A percentile compares a stretch with the other conserved stretches of the same genome.
These are phyloP conservation scores for Pseudopipra pipra DNA, from an alignment of 2,113 vertebrate species.

Conservation along the genomic window DNA sequence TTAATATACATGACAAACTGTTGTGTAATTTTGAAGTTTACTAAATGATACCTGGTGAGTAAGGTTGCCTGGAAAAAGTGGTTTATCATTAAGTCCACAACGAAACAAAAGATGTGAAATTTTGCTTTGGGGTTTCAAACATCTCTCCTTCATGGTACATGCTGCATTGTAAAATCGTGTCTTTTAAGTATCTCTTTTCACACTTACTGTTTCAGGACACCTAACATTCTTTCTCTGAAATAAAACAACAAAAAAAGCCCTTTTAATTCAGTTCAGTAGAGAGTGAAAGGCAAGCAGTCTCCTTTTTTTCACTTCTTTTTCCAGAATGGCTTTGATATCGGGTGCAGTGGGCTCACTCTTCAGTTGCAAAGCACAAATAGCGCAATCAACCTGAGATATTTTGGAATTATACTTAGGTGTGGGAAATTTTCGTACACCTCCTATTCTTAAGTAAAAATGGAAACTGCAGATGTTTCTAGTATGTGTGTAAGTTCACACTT, in stretches of 20 bases:
- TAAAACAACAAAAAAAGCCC: background rate
- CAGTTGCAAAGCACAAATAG: background rate
- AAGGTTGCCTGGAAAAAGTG: background rate
- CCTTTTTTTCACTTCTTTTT: background rate
- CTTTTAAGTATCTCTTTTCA: background rate
- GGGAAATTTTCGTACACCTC: background rate
- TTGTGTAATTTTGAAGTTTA: background rate
- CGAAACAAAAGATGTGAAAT: background rate
- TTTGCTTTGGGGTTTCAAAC: background rate
- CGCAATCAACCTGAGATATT: background rate
- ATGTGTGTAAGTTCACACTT: background rate
- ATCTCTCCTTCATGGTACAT: background rate
- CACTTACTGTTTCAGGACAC: background rate
- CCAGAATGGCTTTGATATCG: background rate
- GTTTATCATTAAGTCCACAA: background rate
- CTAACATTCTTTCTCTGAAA: background rate
- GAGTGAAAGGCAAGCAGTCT: background rate
- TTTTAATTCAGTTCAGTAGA: background rate
- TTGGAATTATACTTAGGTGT: background rate
- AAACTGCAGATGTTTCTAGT: background rate
- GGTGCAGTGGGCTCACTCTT: background rate
- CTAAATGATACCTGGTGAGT: background rate
- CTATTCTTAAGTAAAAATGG: background rate
- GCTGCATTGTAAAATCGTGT: background rate
- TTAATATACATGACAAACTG: background rate